A percentile compares a stretch with the other conserved stretches of the same genome.
Conservation (phyloP, 2,113 vertebrate genomes). For the Nestor notabilis region DNA sequence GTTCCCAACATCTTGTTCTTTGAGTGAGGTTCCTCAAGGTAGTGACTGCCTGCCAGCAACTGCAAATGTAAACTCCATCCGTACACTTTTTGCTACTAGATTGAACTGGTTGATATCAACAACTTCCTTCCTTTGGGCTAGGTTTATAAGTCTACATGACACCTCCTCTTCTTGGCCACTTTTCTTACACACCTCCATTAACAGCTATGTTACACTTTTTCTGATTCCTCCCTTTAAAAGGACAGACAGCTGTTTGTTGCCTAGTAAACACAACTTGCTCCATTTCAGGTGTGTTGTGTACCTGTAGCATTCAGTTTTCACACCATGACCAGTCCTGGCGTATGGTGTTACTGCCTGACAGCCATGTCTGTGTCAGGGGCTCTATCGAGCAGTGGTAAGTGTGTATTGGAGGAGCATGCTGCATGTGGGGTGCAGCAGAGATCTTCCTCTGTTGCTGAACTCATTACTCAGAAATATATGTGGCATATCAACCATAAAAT, state of each 20-base stretch:
- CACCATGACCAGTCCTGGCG: fast-evolving
- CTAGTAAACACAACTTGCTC: not conserved
- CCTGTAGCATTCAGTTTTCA: not conserved
- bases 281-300: not conserved
- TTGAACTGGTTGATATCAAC: not conserved
- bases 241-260: not conserved
- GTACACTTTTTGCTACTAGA: no score
- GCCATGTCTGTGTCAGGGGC: fast-evolving
- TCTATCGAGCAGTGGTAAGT: fast-evolving
- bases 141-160: not conserved
- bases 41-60: not conserved
- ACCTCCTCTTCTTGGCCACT: not conserved
- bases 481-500: not conserved
- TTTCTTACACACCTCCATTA: not conserved
- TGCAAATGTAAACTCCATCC: not conserved
- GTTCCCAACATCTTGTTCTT: not conserved
- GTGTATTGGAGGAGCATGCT: no score
- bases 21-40: not conserved
- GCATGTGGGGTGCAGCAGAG: not conserved
- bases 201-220: not conserved
- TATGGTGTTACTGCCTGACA: not conserved
- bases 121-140: not conserved
- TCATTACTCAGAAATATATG: not conserved
- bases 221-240: not conserved
- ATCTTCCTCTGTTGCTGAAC: not conserved